Conservation (phyloP, 2,888 invertebrate genomes). For the Lasioglossum morio region DNA sequence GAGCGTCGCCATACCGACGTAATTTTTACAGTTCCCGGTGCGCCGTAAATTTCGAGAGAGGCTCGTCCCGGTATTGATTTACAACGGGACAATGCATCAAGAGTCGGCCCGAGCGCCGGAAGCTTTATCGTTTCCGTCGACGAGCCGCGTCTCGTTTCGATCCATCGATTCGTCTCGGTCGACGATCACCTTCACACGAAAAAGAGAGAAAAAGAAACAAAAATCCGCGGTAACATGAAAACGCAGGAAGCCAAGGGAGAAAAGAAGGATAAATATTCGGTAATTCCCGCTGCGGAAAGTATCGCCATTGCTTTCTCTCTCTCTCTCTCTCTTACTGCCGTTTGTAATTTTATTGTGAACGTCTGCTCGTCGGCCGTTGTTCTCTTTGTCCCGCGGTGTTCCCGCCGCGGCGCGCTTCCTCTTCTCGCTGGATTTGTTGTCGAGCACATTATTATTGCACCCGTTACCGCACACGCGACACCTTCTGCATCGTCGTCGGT, state of each 20-base stretch:
- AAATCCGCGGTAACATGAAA: neutral
- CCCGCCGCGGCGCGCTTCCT: constrained; percentile 18
- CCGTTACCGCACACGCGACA: constrained; percentile 31
- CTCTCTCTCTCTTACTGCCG: constrained; percentile 7
- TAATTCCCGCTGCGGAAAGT: constrained; percentile 40
- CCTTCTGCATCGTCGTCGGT: constrained; percentile 26
- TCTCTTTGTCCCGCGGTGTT: constrained; percentile 26
- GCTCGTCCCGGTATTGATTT: constrained; percentile 60
- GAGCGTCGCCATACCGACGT: neutral
- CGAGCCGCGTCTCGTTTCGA: constrained; percentile 44
- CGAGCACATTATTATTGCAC: constrained; percentile 53
- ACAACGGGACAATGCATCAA: constrained; percentile 52
- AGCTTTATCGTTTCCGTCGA: constrained; percentile 66
- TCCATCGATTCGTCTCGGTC: constrained; percentile 56
- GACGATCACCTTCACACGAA: constrained; percentile 32
- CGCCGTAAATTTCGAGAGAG: constrained; percentile 3
- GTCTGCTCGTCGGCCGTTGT: constrained; percentile 46
- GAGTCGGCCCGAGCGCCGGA: constrained; percentile 63
- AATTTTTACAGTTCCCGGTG: neutral
- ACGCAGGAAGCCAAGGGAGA: neutral
- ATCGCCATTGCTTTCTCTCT: neutral
- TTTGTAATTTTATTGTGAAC: constrained; percentile 65
- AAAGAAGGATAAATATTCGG: constrained; percentile 45
- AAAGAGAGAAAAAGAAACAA: neutral
- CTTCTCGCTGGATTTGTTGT: constrained; percentile 53